Conservation (phyloP, 1,140 invertebrate genomes). For the Limonius californicus region DNA sequence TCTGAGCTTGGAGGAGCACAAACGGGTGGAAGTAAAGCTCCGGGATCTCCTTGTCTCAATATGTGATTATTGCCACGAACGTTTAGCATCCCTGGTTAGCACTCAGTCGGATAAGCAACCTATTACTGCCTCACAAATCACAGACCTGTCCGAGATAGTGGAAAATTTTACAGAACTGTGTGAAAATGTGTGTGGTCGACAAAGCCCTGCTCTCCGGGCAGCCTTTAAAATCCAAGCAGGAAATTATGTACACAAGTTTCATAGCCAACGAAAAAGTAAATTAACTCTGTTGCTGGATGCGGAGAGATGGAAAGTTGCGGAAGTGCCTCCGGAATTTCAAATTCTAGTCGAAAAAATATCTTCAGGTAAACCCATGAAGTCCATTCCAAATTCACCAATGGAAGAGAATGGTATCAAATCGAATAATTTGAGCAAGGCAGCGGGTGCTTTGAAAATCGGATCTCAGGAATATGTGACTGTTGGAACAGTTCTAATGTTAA, state of each 20-base stretch:
- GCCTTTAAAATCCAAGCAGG: constrained; percentile 85
- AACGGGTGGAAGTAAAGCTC: constrained; percentile 64
- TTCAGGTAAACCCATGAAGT: constrained; percentile 45
- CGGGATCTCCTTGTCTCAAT: constrained; percentile 72
- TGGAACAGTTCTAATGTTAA: constrained; percentile 76
- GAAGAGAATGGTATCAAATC: constrained; percentile 23
- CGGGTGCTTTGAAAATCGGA: constrained; percentile 64
- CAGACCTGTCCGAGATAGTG: constrained; percentile 71
- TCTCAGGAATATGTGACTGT: constrained; percentile 83
- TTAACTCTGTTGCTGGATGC: constrained; percentile 79
- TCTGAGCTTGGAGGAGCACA: constrained; percentile 66
- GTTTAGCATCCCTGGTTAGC: constrained; percentile 79
- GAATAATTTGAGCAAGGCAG: constrained; percentile 30
- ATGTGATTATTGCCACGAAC: constrained; percentile 89
- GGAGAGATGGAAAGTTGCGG: constrained; percentile 92
- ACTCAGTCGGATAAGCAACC: constrained; percentile 67
- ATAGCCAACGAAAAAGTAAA: constrained; percentile 82
- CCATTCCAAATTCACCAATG: constrained; percentile 34
- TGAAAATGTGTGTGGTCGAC: constrained; percentile 72
- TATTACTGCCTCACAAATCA: constrained; percentile 72
- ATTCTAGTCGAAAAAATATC: constrained; percentile 72
- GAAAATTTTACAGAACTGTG: constrained; percentile 75
- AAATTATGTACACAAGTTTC: constrained; percentile 88
- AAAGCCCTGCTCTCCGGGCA: constrained; percentile 73
- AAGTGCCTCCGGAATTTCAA: constrained; percentile 85